phyloP scores from a whole-genome alignment of 1,140 invertebrate species.

The Drosophila funebris region DNA sequence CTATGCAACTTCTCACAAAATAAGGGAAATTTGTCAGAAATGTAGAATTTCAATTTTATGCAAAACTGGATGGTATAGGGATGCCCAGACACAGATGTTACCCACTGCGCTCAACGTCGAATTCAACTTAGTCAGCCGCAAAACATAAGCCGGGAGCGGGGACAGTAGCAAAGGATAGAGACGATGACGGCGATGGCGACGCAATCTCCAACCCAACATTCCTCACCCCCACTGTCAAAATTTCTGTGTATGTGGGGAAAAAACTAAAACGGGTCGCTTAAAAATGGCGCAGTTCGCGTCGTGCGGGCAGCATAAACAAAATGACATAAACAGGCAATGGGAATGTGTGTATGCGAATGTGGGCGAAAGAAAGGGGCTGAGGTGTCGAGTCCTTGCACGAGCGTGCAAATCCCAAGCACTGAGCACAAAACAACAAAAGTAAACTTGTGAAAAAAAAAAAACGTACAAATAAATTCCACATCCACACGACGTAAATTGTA shows the following conservation, averaged over 20 bases:
- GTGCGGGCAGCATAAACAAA: slow-evolving; percentile 66
- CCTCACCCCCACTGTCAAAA: neutral
- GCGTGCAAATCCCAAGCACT: slow-evolving; percentile 64
- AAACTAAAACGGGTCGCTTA: slow-evolving; percentile 42
- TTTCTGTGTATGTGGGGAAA: neutral
- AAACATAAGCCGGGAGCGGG: slow-evolving; percentile 17
- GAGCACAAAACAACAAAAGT: slow-evolving; percentile 57
- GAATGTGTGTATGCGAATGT: slow-evolving; percentile 11
- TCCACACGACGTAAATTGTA: slow-evolving; percentile 64
- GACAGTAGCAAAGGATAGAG: neutral
- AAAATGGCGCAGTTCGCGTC: slow-evolving; percentile 57
- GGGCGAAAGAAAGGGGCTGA: neutral
- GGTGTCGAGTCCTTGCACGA: slow-evolving; percentile 66
- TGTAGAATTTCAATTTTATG: slow-evolving; percentile 34
- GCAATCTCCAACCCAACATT: neutral
- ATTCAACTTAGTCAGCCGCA: slow-evolving; percentile 46
- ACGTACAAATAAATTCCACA: slow-evolving; percentile 68
- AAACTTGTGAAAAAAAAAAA: slow-evolving; percentile 50
- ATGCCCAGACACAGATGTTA: slow-evolving; percentile 47
- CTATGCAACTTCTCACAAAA: neutral
- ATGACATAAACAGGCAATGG: slow-evolving; percentile 63
- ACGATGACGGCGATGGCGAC: slow-evolving; percentile 13
- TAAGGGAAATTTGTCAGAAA: slow-evolving; percentile 24
- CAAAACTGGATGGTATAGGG: slow-evolving; percentile 10
- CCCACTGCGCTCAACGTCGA: slow-evolving; percentile 38